Evolutionary conservation across 2,888 invertebrate genomes (phyloP).

Genomic region (Sacculina carcini): DNA sequence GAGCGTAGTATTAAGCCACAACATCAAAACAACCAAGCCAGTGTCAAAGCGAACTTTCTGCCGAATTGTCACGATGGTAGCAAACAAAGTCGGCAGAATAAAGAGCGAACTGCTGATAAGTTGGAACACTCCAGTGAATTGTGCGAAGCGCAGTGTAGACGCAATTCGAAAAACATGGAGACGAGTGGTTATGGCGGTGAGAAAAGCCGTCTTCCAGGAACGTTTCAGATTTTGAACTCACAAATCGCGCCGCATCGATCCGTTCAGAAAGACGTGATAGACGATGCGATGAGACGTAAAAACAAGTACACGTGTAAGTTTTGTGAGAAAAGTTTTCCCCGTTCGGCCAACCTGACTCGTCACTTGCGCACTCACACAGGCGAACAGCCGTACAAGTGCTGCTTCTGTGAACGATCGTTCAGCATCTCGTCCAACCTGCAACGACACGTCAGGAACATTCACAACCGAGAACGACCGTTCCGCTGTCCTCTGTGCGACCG

Average conservation of each 20-base stretch:
- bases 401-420: constrained; percentile 94
- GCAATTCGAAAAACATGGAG: no score
- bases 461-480: constrained; percentile 94
- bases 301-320: constrained; percentile 72
- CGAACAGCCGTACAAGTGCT: constrained; percentile 91
- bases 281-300: neutral
- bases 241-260: neutral
- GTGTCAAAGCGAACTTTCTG: no score
- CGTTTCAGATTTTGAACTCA: neutral
- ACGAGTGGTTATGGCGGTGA: no score
- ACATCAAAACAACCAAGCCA: no score
- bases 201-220: no score
- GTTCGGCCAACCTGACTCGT: constrained; percentile 85
- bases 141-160: no score
- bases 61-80: no score
- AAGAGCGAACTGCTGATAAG: no score
- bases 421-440: constrained; percentile 96
- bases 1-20: no score
- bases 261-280: neutral
- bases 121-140: no score
- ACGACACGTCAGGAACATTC: constrained; percentile 92
- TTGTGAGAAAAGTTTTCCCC: constrained; percentile 85
- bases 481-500: constrained; percentile 90
- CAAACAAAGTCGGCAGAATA: no score
- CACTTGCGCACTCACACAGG: constrained; percentile 94